phyloP scores from a whole-genome alignment of 2,888 invertebrate genomes.

The Melolontha melolontha region DNA sequence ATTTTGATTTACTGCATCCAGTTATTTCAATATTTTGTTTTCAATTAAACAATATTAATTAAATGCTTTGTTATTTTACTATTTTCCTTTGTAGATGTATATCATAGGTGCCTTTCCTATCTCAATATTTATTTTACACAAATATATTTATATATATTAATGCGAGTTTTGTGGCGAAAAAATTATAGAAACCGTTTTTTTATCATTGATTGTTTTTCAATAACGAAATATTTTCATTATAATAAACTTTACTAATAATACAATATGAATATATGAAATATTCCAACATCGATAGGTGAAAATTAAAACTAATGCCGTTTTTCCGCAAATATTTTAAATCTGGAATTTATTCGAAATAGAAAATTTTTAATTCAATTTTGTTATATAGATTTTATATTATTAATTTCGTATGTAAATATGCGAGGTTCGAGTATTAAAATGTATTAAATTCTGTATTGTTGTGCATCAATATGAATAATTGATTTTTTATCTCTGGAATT shows the following conservation, averaged over 20 bases:
- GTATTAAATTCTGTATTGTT: conserved; percentile 24
- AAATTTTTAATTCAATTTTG: conserved; percentile 23
- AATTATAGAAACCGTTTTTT: conserved; percentile 12
- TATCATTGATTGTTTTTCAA: neutral
- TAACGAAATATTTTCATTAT: neutral
- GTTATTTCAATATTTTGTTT: conserved; percentile 50
- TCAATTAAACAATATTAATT: conserved; percentile 54
- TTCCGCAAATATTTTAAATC: conserved; percentile 25
- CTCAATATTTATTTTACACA: conserved; percentile 14
- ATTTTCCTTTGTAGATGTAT: conserved; percentile 45
- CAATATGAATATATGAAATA: conserved; percentile 23
- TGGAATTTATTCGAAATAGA: conserved; percentile 31
- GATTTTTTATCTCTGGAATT: neutral
- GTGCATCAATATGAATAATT: conserved; percentile 9
- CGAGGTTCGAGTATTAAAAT: neutral
- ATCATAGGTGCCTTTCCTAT: neutral
- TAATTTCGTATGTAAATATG: conserved; percentile 28
- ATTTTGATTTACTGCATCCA: conserved; percentile 54
- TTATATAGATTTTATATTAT: conserved; percentile 6
- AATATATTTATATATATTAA: neutral
- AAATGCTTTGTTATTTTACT: conserved; percentile 53
- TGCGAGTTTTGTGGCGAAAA: neutral
- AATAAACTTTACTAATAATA: conserved; percentile 28
- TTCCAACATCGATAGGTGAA: conserved; percentile 30
- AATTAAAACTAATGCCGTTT: conserved; percentile 36